Conservation (phyloP, 2,113 vertebrate genomes). For the Anarrhichthys ocellatus region DNA sequence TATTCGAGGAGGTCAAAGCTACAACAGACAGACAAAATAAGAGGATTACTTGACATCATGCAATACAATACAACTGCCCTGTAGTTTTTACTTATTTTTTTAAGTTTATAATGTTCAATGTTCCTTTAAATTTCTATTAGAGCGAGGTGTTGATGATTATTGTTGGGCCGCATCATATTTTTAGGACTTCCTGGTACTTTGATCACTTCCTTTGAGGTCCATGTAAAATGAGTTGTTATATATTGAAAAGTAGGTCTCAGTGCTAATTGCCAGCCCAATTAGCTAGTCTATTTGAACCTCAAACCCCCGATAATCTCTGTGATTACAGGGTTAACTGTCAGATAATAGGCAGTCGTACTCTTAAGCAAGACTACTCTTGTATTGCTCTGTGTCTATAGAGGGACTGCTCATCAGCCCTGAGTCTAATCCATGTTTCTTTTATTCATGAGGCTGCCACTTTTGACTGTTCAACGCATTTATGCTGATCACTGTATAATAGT, state of each 20-base stretch:
- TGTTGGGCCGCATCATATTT: neutral
- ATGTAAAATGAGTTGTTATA: neutral
- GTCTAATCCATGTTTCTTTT: conserved; percentile 4
- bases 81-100: neutral
- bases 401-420: neutral
- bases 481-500: neutral
- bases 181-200: conserved; percentile 5
- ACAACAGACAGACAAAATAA: neutral
- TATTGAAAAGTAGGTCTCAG: conserved; percentile 45
- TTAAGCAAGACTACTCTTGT: conserved; percentile 29
- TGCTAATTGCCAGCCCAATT: conserved; percentile 49
- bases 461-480: neutral
- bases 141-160: neutral
- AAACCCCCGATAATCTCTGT: conserved; percentile 68
- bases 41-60: conserved; percentile 17
- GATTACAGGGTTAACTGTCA: conserved; percentile 73
- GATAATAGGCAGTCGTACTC: conserved; percentile 45
- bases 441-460: neutral
- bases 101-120: neutral
- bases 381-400: neutral
- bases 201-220: neutral
- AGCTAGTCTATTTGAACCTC: conserved; percentile 52
- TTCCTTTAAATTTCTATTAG: neutral
- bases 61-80: neutral
- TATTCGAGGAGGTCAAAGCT: conserved; percentile 2